Percentiles rank a stretch among this genome's conserved stretches.
Evolutionary conservation across 2,888 invertebrate species (phyloP).

Genomic region (Panorpa germanica): DNA sequence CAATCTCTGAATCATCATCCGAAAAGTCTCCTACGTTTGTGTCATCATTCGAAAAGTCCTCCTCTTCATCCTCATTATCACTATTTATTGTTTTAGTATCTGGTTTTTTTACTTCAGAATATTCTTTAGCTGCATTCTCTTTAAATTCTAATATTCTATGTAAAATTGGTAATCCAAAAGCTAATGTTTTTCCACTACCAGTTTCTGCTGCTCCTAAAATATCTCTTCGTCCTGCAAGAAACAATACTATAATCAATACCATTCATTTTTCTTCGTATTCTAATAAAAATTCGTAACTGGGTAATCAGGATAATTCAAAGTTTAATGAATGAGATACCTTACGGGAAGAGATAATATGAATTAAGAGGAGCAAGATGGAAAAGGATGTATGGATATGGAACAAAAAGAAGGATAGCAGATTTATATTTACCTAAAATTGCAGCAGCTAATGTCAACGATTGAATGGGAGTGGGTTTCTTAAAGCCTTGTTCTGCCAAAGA

Average conservation of each 20-base stretch:
- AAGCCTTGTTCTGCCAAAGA: slow-evolving; percentile 63
- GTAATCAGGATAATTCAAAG: not conserved
- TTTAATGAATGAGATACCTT: not conserved
- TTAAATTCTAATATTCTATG: slow-evolving; percentile 61
- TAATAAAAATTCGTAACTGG: too few species aligned
- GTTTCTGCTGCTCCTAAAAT: slow-evolving; percentile 98
- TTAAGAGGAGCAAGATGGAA: not conserved
- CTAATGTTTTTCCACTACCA: slow-evolving; percentile 95
- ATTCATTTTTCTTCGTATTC: slow-evolving; percentile 1
- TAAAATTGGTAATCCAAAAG: slow-evolving; percentile 90
- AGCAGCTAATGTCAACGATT: slow-evolving; percentile 57
- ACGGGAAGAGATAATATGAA: not conserved
- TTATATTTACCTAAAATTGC: slow-evolving; percentile 52
- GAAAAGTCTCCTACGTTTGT: slow-evolving; percentile 15
- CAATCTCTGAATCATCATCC: slow-evolving; percentile 14
- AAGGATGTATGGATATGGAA: too few species aligned
- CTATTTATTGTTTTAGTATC: slow-evolving; percentile 18
- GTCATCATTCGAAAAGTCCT: too few species aligned
- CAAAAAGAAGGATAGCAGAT: not conserved
- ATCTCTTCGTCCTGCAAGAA: slow-evolving; percentile 47
- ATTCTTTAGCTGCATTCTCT: slow-evolving; percentile 23
- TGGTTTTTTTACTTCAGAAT: too few species aligned
- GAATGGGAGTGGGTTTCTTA: slow-evolving; percentile 73
- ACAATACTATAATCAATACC: slow-evolving; percentile 6
- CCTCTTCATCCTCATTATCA: slow-evolving; percentile 15